Percentiles rank a stretch among this genome's conserved stretches.
These are phyloP conservation scores for Zaprionus tsacasi DNA, from an alignment of 1,140 invertebrate genomes.

Conservation along the genomic window DNA sequence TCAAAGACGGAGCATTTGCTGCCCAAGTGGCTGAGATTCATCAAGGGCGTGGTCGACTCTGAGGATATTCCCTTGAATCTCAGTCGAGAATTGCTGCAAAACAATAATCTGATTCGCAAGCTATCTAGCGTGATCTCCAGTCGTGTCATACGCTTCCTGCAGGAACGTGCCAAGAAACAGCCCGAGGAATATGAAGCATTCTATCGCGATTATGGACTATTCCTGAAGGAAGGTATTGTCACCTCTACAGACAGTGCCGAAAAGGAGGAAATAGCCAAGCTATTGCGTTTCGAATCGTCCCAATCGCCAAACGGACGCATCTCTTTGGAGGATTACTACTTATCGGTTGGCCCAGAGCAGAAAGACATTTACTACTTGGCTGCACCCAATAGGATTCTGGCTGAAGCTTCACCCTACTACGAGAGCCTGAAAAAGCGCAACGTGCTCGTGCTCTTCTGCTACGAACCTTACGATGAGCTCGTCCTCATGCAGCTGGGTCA, in stretches of 20 bases:
- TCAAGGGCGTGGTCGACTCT: slow-evolving; percentile 98
- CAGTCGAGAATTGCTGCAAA: slow-evolving; percentile 97
- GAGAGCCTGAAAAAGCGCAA: slow-evolving; percentile 95
- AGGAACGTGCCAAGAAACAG: slow-evolving; percentile 94
- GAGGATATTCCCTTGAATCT: slow-evolving; percentile 99
- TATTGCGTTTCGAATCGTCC: slow-evolving; percentile 97
- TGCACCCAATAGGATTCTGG: slow-evolving; percentile 95
- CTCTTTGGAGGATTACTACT: slow-evolving; percentile 94
- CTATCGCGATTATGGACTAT: slow-evolving; percentile 96
- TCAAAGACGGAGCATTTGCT: slow-evolving; percentile 95
- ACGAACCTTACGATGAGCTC: slow-evolving; percentile 97
- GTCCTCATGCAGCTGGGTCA: slow-evolving; percentile 95
- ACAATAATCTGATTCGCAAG: slow-evolving; percentile 95
- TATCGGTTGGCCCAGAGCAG: slow-evolving; percentile 90
- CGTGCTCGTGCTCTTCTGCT: slow-evolving; percentile 97
- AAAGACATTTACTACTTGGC: slow-evolving; percentile 97
- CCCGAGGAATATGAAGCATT: slow-evolving; percentile 93
- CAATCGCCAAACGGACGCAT: slow-evolving; percentile 89
- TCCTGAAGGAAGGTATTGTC: slow-evolving; percentile 98
- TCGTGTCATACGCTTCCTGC: slow-evolving; percentile 93
- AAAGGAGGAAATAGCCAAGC: slow-evolving; percentile 96
- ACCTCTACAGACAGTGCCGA: slow-evolving; percentile 91
- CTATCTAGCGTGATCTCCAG: slow-evolving; percentile 93
- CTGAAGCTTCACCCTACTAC: slow-evolving; percentile 97
- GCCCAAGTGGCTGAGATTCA: slow-evolving; percentile 97